Evolutionary conservation across 2,113 vertebrate genomes (phyloP).

Genomic region (Eurypyga helias): DNA sequence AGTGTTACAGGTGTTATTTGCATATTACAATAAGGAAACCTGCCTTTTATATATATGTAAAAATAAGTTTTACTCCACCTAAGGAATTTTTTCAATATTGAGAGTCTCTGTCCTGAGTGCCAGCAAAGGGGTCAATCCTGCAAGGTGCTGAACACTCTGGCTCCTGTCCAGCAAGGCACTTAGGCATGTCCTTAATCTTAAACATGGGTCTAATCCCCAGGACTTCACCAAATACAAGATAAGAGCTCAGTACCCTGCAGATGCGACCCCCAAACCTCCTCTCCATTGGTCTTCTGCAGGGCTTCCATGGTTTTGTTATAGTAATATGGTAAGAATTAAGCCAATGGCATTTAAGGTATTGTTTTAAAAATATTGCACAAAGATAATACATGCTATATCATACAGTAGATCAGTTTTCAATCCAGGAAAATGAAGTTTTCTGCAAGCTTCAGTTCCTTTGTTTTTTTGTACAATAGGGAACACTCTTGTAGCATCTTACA

Average conservation of each 20-base stretch:
- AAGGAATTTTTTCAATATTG: not conserved
- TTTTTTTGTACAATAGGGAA: not conserved
- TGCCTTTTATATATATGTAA: too few species aligned
- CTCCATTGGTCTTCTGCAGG: not conserved
- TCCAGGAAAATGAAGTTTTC: constrained; percentile 33
- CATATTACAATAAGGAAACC: not conserved
- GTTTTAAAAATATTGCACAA: constrained; percentile 63
- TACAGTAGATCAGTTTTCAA: constrained; percentile 57
- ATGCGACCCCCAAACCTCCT: not conserved
- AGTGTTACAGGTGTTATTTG: not conserved
- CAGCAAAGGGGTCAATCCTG: not conserved
- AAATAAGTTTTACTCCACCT: not conserved
- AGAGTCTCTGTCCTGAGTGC: not conserved
- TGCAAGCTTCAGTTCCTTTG: constrained; percentile 33
- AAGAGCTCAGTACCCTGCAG: not conserved
- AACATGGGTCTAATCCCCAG: not conserved
- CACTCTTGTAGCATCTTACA: not conserved
- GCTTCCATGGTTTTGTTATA: constrained; percentile 48
- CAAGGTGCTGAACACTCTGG: not conserved
- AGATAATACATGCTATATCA: constrained; percentile 2
- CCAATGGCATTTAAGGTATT: constrained; percentile 62
- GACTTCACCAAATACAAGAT: not conserved
- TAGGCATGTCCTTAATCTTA: not conserved
- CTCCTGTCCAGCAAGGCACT: not conserved
- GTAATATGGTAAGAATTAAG: constrained; percentile 74